Evolutionary conservation across 2,113 vertebrate species (phyloP), one percentile per base, ranked within the genome.

Genomic region (Gila orcuttii): DNA sequence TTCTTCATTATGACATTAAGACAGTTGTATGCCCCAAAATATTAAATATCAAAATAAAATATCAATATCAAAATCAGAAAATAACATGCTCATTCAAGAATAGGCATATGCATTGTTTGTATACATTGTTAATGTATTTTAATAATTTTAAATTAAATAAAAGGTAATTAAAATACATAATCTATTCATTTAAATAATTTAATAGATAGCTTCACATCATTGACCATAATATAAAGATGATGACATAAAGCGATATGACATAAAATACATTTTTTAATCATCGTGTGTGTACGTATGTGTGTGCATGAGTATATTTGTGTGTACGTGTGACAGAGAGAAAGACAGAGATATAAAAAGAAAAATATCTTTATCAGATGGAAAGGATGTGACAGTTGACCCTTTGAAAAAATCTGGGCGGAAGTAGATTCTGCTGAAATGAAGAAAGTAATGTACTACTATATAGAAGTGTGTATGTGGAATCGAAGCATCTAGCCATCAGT

Each of bases 381-480:
- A 39, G 68, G 15, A 83, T 45, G 82, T 59, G 82, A 74, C 82
- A 74, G 52, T 57, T 57, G 66, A 71, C 64, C 17, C 33, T 39
- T 69, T 39, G 33, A 39, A 69, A 39, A 69, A 21, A 69, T 69
- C 68, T 69, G 68, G 1, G 12, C 4, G 6, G 55, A 59, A 45
- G 59, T 25, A 83, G 66, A 59, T 50, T 23, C 47, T 83, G 68
- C 66, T 74, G 82, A 73, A 71, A 59, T 83, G 8, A 55, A 59
- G 31, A 39, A n/a, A 74, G 33, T 28, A 31, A 39, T 31, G 55
- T 11, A 15, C 42, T 57, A 23, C 69, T n/a, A 10, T 45, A 39
- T 21, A 45, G 11, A 73, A n/a, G 3, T n/a, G 31, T 52, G 62
- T 59, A 66, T 81, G 39, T 47, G 4, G 17, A 81, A 31, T 47